These are phyloP conservation scores for Augochlorella aurata DNA, from an alignment of 2,888 invertebrate species.

Conservation along the genomic window DNA sequence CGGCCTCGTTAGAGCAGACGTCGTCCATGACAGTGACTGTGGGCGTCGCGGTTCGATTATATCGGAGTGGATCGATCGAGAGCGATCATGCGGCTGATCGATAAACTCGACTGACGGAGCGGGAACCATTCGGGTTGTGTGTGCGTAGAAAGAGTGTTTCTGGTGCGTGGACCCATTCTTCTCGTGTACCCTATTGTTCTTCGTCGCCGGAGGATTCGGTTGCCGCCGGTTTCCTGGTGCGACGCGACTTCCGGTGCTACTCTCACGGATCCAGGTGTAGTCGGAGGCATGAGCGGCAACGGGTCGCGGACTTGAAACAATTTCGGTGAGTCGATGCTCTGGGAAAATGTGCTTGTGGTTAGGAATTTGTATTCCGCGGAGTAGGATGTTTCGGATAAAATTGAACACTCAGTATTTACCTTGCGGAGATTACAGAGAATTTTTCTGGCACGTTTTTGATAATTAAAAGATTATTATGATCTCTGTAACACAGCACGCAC, in stretches of 20 bases:
- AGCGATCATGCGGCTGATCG: slow-evolving; percentile 30
- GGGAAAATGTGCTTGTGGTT: too few relatives aligned
- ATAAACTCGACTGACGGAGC: background rate
- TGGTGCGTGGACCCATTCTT: slow-evolving; percentile 12
- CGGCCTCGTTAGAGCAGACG: too few relatives aligned
- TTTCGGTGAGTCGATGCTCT: slow-evolving; percentile 39
- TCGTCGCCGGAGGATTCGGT: background rate
- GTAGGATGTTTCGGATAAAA: too few relatives aligned
- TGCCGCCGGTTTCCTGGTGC: background rate
- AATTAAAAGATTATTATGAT: too few relatives aligned
- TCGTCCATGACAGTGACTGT: too few relatives aligned
- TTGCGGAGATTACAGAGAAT: too few relatives aligned
- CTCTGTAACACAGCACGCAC: too few relatives aligned
- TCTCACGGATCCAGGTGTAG: slow-evolving; percentile 6
- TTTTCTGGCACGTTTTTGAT: too few relatives aligned
- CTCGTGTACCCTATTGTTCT: background rate
- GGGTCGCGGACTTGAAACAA: slow-evolving; percentile 1
- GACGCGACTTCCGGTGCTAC: background rate
- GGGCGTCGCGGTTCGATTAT: too few relatives aligned
- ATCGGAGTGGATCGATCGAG: background rate
- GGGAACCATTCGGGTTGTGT: background rate
- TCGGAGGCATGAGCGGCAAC: background rate
- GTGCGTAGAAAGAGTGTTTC: slow-evolving; percentile 6
- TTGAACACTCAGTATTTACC: too few relatives aligned
- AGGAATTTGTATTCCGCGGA: too few relatives aligned